Base-by-base conservation (phyloP, 2,888 invertebrate species). In the Parascotia fuliginaria region DNA sequence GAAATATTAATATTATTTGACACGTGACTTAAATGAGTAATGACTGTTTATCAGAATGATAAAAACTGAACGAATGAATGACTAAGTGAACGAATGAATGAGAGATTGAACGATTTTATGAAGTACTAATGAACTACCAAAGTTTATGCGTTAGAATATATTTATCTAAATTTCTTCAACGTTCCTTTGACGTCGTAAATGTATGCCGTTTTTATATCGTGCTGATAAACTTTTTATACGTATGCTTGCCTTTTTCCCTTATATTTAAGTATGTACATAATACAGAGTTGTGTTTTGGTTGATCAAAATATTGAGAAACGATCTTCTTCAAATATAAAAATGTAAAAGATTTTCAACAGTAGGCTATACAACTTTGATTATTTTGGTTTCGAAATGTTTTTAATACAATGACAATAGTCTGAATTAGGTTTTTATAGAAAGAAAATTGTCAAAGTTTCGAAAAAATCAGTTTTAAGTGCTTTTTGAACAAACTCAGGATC, bases 1-100 rank as follows among this genome's bases (percentile, higher is more conserved):
- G 1, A 51, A 64, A 61, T 67, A 61, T 50, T 64, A 66, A 67
- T 67, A 64, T 61, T 61, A 54, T 62, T 64, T 50, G 36, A 38
- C 58, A 54, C 58, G 68, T 64, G 68, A 61, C 45, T 43, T 48
- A 53, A 64, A 55, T 61, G 51, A 58, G 42, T 47, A 54, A 64
- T 55, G 64, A 48, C n/a, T 51, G 58, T 60, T 60, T 55, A 57
- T 39, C 33, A 11, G 64, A 50, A 43, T 41, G 53, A 62, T 58
- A 54, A 43, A 49, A 24, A 24, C 19, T 19, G 19, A 19, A n/a
- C n/a, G n/a, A n/a, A n/a, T n/a, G n/a, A n/a, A n/a, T n/a, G n/a
- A n/a, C n/a, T n/a, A n/a, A 52, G 11, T 38, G 48, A 58, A 52
- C 39, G 43, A 43, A 37, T 37, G 48, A 46, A 9, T 38, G 37